Evolutionary conservation across 2,113 vertebrate species (phyloP).

Genomic region (Dissostichus mawsoni): DNA sequence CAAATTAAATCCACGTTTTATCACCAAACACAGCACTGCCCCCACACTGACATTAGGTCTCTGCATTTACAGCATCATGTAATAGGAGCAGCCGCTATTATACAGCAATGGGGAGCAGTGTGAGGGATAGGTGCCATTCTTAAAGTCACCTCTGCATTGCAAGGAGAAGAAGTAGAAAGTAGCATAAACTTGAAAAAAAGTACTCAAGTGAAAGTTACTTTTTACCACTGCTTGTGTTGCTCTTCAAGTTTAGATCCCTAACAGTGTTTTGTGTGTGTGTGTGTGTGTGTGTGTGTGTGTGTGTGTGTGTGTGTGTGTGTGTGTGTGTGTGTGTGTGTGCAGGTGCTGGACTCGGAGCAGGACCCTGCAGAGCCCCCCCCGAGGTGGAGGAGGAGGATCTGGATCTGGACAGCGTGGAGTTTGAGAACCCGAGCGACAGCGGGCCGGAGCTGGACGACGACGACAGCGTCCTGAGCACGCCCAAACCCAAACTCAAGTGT

Average conservation of each 20-base stretch:
- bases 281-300: constrained; percentile 17
- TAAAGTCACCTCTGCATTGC: too few relatives aligned
- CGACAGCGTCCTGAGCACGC: constrained; percentile 96
- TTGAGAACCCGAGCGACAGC: constrained; percentile 96
- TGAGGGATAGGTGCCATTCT: too few relatives aligned
- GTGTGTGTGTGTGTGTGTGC: constrained; percentile 13
- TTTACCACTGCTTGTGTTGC: too few relatives aligned
- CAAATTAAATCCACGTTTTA: too few relatives aligned
- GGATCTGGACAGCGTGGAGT: constrained; percentile 93
- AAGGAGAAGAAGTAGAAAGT: too few relatives aligned
- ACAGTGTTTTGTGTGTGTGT: background rate
- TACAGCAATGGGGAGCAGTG: too few relatives aligned
- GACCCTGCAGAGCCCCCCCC: constrained; percentile 90
- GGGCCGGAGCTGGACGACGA: constrained; percentile 97
- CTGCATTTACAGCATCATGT: too few relatives aligned
- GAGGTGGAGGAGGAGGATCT: constrained; percentile 96
- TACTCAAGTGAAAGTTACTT: too few relatives aligned
- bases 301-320: background rate
- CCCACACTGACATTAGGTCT: too few relatives aligned
- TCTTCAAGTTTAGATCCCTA: too few relatives aligned
- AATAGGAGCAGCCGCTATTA: background rate
- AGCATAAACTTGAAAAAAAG: too few relatives aligned
- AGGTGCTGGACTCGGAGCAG: constrained; percentile 98
- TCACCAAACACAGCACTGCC: too few relatives aligned
- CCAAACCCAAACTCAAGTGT: constrained; percentile 96